Conservation (phyloP, 2,797 vertebrate species). For the Peromyscus melanophrys region DNA sequence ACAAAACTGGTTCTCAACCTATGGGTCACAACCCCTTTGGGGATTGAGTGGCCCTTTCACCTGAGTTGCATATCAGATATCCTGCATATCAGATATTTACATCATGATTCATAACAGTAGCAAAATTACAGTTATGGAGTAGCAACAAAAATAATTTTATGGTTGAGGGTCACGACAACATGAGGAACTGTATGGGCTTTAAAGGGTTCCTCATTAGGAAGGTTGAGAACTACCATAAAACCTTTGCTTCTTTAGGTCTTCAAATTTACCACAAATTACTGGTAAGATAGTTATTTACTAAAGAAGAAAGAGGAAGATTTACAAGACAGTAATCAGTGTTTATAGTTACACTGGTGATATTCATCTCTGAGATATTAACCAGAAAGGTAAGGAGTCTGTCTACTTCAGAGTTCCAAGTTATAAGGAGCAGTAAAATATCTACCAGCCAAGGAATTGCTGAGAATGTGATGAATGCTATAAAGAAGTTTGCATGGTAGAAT, state of each 20-base stretch:
- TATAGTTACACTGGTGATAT: neutral
- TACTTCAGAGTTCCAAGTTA: neutral
- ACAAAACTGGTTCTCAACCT: neutral
- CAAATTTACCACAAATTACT: neutral
- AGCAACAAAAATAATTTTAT: neutral
- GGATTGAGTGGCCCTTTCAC: rapidly evolving
- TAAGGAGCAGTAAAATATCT: conserved; percentile 10
- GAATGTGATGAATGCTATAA: neutral
- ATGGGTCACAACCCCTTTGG: neutral
- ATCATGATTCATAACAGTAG: neutral
- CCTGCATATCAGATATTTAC: neutral
- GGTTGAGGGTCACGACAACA: neutral
- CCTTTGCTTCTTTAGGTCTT: neutral
- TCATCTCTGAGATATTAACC: neutral
- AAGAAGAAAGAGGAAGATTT: neutral
- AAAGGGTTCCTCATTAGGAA: neutral
- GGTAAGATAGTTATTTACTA: neutral
- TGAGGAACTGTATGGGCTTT: neutral
- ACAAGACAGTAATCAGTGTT: neutral
- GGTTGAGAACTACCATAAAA: neutral
- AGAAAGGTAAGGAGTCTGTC: neutral
- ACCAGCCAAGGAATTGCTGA: neutral
- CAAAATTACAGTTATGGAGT: neutral
- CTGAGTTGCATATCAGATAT: neutral
- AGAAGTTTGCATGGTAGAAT: neutral